Evolutionary conservation across 2,888 invertebrate species (phyloP).

Genomic region (Spilarctia lutea): DNA sequence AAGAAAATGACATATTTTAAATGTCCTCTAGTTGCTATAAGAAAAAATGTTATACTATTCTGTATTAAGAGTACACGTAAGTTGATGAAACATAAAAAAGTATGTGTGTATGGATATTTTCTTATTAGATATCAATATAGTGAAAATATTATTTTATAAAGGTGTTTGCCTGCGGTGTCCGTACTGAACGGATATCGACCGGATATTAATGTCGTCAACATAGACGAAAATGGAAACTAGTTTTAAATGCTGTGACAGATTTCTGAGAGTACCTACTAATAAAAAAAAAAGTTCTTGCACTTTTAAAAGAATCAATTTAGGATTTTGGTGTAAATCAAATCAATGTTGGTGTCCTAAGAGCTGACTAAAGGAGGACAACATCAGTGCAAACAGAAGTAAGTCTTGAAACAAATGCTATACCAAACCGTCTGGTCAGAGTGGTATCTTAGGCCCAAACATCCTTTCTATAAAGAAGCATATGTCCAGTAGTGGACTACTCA

Average conservation of each 20-base stretch:
- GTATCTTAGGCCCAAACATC: too few species aligned
- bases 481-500: too few species aligned
- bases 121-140: constrained; percentile 7
- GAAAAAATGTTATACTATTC: background rate
- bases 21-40: background rate
- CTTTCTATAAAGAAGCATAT: too few species aligned
- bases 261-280: constrained; percentile 12
- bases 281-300: background rate
- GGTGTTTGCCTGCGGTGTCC: constrained; percentile 22
- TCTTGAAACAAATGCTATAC: too few species aligned
- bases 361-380: too few species aligned
- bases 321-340: too few species aligned
- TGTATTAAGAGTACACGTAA: background rate
- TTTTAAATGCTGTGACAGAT: constrained; percentile 39
- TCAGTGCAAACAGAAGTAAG: too few species aligned
- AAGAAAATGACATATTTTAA: background rate
- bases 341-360: too few species aligned
- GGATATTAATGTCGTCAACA: constrained; percentile 41
- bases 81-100: background rate
- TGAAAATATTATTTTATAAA: constrained; percentile 21
- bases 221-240: constrained; percentile 50
- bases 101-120: background rate
- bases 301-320: background rate
- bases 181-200: constrained; percentile 43
- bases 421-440: too few species aligned